Base-by-base conservation (phyloP, 2,888 invertebrate genomes). In the Malthinus flaveolus region DNA sequence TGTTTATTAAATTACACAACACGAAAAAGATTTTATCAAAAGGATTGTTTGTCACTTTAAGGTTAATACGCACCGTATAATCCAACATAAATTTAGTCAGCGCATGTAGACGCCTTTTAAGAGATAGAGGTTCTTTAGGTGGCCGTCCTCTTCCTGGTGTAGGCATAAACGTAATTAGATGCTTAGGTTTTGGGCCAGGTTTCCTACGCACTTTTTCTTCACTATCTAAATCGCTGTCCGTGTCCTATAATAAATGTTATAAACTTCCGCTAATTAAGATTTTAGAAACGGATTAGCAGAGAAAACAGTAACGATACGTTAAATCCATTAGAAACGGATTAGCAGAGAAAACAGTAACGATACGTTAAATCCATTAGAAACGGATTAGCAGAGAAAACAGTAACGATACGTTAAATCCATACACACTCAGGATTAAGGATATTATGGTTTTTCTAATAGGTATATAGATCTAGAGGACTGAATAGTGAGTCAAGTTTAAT, bases 21-120 rank as follows among this genome's bases (percentile, higher is more conserved):
- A n/a, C n/a, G n/a, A n/a, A n/a, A n/a, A n/a, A n/a, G n/a, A n/a
- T n/a, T 37, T 12, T 7, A 11, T 12, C 7, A 10, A 1, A 36
- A 60, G 13, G 7, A 47, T 23, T 7, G 12, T 12, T 55, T 10
- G 46, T 44, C 12, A 1, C 6, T 9, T 15, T 15, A 42, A 23
- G 11, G 12, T 34, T 7, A 33, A 56, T 68, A 79, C 80, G 79
- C 78, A 87, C 84, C 52, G 84, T 81, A 73, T 84, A 88, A 74
- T 90, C 89, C 62, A 87, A 82, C 32, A 90, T 80, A 68, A 84
- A 86, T 73, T 87, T 93, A 67, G 93, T 93, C 50, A 98, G 82
- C 52, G 85, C 82, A 73, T 91, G 88, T 9, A 97, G 83, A 71
- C 93, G 87, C 75, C 90, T 91, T 75, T 89, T 92, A 8, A 93